Base-by-base conservation (phyloP, 2,113 vertebrate species). In the Theristicus caerulescens region DNA sequence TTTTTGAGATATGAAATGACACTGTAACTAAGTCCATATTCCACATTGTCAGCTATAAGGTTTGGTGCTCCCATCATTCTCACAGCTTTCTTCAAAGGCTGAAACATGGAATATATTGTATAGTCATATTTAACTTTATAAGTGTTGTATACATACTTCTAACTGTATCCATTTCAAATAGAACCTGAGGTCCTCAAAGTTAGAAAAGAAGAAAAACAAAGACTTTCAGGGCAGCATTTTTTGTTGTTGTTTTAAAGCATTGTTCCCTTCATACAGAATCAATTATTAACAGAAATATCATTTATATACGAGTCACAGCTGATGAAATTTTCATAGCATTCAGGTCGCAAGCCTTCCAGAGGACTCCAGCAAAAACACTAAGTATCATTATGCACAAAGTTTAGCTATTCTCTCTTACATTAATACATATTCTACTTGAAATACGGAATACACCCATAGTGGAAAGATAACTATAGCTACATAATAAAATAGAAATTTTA, bases 1-100 rank as follows among this genome's bases (percentile, higher is more conserved):
- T 99, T 99, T 98, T 99, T 99, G 98, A 99, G 98, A 98, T 99
- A 99, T 92, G 99, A 99, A 96, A 99, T 99, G 85, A 99, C 99
- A 87, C 99, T 99, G 98, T 99, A 99, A 97, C 99, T 99, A 97
- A 99, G 98, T 59, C 99, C 99, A 85, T 99, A 99, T 95, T 99
- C 99, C 99, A 99, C 98, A 98, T 99, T 99, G 95, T 99, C 99
- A 31, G 99, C 99, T 94, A 99, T 99, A 81, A 99, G 98, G 97
- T 99, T 99, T 22, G 99, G 99, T 11, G 99, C 99, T 96, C 99
- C 99, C 99, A 99, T 99, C 98, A 99, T 99, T 96, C 99, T 98
- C 94, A 99, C 98, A 34, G 99, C 99, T 96, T 99, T 99, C 97
- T 99, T 99, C 96, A 99, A 96, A 67, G 99, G 99, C 99, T 99